Percentiles rank a stretch among this genome's conserved stretches.
Evolutionary conservation across 2,797 vertebrate species (phyloP).

Genomic region (Platyrinchus mystaceus): DNA sequence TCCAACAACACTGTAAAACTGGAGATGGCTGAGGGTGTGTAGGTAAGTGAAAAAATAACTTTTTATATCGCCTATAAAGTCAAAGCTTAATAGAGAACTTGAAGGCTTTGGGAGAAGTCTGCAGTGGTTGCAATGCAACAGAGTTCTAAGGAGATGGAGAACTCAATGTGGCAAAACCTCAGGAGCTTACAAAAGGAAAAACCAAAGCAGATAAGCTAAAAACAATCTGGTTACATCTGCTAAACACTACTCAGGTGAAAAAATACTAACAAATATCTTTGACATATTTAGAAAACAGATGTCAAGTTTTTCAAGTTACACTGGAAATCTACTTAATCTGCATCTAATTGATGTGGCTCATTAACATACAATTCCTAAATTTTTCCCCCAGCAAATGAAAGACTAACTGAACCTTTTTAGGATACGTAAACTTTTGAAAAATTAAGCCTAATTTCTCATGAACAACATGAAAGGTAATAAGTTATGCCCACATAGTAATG

Average conservation of each 20-base stretch:
- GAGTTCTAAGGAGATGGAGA: not conserved
- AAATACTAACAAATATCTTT: not conserved
- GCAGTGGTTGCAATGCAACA: not conserved
- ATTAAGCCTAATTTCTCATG: not conserved
- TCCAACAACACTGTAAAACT: constrained; percentile 18
- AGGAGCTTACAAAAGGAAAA: not conserved
- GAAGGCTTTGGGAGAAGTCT: not conserved
- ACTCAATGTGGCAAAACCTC: not conserved
- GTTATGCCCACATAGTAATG: not conserved
- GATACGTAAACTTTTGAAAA: not conserved
- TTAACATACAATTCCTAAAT: not conserved
- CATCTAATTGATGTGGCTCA: not conserved
- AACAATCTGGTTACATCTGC: not conserved
- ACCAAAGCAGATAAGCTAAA: not conserved
- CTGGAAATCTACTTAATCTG: not conserved
- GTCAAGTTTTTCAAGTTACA: not conserved
- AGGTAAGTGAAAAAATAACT: not conserved
- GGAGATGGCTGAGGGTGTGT: not conserved
- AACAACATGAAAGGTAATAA: not conserved
- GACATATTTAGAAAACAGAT: not conserved
- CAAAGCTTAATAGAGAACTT: not conserved
- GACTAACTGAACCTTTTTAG: not conserved
- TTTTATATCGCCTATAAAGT: not conserved
- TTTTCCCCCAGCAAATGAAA: not conserved
- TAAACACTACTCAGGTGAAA: not conserved